phyloP scores from a whole-genome alignment of 2,113 vertebrate genomes.

The Sylvicapra grimmia region DNA sequence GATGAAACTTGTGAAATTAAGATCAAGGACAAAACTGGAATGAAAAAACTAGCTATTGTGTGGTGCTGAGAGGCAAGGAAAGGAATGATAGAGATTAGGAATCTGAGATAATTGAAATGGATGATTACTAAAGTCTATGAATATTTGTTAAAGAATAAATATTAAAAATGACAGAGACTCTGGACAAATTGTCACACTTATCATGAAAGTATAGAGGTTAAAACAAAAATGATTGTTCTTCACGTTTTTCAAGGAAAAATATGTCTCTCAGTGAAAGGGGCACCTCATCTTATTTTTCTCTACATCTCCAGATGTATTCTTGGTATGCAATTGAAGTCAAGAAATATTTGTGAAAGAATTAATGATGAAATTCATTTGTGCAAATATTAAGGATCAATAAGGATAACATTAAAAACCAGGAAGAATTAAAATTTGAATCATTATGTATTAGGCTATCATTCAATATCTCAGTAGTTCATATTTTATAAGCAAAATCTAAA shows the following conservation, averaged over 20 bases:
- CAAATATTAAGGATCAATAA: neutral
- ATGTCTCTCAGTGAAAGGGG: neutral
- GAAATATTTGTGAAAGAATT: neutral
- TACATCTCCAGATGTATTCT: neutral
- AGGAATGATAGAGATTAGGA: neutral
- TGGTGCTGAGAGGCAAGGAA: neutral
- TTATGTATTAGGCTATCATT: neutral
- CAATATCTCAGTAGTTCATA: neutral
- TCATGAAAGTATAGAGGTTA: neutral
- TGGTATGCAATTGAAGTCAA: neutral
- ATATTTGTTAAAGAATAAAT: neutral
- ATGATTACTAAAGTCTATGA: neutral
- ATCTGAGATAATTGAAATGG: neutral
- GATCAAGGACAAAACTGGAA: neutral
- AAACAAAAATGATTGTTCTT: neutral
- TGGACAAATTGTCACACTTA: neutral
- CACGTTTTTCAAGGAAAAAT: neutral
- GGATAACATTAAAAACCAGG: neutral
- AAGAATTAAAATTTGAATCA: neutral
- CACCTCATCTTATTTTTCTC: neutral
- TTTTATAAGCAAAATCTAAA: neutral
- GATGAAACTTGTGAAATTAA: neutral
- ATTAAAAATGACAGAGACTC: neutral
- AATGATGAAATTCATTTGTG: neutral
- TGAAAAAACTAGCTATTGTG: neutral